Base-by-base conservation (phyloP, 2,888 invertebrate genomes). In the Pollenia labialis region DNA sequence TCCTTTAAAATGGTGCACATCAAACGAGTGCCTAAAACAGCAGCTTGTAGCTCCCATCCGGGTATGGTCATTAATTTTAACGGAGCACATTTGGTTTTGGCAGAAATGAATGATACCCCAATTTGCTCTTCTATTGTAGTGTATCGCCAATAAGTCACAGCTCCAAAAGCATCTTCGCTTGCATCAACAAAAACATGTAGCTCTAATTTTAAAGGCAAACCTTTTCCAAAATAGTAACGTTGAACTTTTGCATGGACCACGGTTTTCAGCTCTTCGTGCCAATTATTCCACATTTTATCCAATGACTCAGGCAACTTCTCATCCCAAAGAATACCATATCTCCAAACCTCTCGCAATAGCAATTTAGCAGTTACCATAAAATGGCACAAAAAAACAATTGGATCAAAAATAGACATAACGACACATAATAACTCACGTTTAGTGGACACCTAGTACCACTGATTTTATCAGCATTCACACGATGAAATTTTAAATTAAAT, bases 171-270 rank as follows among this genome's bases (percentile, higher is more conserved):
- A 23, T 23, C 18, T 40, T 64, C 60, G n/a, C 88, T 84, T 1
- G 77, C 82, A 50, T 81, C 87, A 1, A 85, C 77, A 66, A 87
- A 87, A 0, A 85, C 32, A 50, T 88, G 87, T 10, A 85, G n/a
- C 14, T 87, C 58, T 6, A 60, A 12, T 1, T 16, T 2, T 10
- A 12, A 9, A 60, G 32, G 58, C 12, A 60, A 10, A 14, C 14
- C 58, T 14, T 58, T 60, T 48, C 11, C 14, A 60, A 74, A 87
- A 68, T 79, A 72, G 68, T 76, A 75, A 10, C 86, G 60, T 9
- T 56, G 64, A 9, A 86, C 60, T 2, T 42, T 16, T 14, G 12
- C 14, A 12, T 56, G 14, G 12, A 6, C 44, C 42, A 76, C 18
- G 14, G 66, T 76, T 64, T 66, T 64, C 16, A 76, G 14, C 2